Conservation (phyloP, 2,113 vertebrate genomes). For the Chrysochloris asiatica region DNA sequence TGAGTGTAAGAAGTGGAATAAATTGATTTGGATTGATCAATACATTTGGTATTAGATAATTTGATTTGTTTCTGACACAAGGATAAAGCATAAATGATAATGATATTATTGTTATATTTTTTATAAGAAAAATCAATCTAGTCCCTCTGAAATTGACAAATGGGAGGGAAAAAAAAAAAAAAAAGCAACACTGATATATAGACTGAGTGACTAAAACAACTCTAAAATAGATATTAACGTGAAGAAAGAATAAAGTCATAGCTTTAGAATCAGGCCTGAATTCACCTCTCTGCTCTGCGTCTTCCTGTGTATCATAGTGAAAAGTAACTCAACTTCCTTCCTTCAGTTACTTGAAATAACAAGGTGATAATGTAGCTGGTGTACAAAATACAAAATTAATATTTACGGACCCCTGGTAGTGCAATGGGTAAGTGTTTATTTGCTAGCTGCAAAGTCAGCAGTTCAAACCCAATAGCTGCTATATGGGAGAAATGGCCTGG, state of each 20-base stretch:
- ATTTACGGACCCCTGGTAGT: not conserved
- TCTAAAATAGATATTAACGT: not conserved
- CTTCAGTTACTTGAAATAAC: not conserved
- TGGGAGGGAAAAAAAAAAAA: too few relatives aligned
- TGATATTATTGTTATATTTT: not conserved
- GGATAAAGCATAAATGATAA: not conserved
- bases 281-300: not conserved
- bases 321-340: not conserved
- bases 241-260: not conserved
- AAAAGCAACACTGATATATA: not conserved
- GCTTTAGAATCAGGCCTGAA: not conserved
- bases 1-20: too few relatives aligned
- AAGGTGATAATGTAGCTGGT: not conserved
- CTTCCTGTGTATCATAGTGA: not conserved
- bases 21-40: too few relatives aligned
- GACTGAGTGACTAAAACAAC: not conserved
- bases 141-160: not conserved
- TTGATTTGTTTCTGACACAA: too few relatives aligned
- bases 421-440: not conserved
- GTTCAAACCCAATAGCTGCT: not conserved
- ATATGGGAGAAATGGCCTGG: not conserved
- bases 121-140: not conserved
- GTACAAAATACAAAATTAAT: not conserved
- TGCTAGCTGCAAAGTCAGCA: not conserved
- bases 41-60: too few relatives aligned